phyloP scores from a whole-genome alignment of 1,140 invertebrate genomes.

The Meloidogyne exigua region DNA sequence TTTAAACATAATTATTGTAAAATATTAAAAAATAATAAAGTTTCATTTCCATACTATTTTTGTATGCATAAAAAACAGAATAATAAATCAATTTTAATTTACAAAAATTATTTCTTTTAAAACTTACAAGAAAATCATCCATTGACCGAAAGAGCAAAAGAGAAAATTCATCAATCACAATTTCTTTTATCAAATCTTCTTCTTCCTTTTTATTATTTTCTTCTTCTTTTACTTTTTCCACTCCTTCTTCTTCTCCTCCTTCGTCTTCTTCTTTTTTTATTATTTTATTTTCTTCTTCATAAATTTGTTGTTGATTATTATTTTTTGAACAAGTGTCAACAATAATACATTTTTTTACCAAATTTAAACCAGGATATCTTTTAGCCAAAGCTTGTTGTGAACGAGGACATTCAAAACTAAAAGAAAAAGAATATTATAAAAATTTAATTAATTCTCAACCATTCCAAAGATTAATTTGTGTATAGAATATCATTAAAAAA shows the following conservation, averaged over 20 bases:
- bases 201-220: neutral
- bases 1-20: too few relatives aligned
- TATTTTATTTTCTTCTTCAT: neutral
- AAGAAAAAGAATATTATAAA: neutral
- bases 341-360: conserved; percentile 3
- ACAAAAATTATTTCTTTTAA: neutral
- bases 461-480: too few relatives aligned
- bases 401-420: conserved; percentile 27
- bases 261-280: conserved; percentile 5
- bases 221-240: neutral
- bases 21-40: too few relatives aligned
- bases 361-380: conserved; percentile 16
- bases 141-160: conserved; percentile 31
- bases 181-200: conserved; percentile 34
- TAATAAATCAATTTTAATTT: too few relatives aligned
- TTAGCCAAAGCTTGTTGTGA: conserved; percentile 28
- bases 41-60: neutral
- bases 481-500: too few relatives aligned
- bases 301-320: neutral
- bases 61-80: neutral
- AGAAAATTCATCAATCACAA: conserved; percentile 37
- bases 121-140: conserved; percentile 32
- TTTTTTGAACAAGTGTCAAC: neutral
- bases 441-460: too few relatives aligned
- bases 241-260: neutral